These are phyloP conservation scores for Drosophila mulleri DNA, from an alignment of 2,888 invertebrate species.

Conservation along the genomic window DNA sequence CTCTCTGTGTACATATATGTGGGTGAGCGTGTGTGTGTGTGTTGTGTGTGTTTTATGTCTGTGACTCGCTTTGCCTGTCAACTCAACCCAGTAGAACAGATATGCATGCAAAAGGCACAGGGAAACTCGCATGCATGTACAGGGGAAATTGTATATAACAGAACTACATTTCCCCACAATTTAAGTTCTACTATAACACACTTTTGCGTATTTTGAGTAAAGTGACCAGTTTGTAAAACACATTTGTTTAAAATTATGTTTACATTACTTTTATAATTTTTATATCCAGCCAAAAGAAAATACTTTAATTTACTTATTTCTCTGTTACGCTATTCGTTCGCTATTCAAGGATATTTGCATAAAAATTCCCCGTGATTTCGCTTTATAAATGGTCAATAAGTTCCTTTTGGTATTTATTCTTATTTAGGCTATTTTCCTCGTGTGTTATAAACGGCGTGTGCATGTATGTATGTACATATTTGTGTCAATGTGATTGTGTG, in stretches of 20 bases:
- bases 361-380: constrained; percentile 4
- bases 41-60: constrained; percentile 13
- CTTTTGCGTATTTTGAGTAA: not conserved
- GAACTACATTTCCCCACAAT: not conserved
- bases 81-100: constrained; percentile 29
- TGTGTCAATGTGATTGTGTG: constrained; percentile 5
- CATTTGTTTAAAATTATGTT: not conserved
- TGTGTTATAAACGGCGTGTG: constrained; percentile 5
- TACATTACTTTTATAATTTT: not conserved
- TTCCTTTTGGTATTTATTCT: constrained; percentile 12
- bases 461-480: constrained; percentile 15
- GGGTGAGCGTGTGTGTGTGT: not conserved
- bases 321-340: not conserved
- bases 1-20: constrained; percentile 13
- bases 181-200: no score
- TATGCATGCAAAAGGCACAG: constrained; percentile 12
- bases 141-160: not conserved
- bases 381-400: not conserved
- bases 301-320: not conserved
- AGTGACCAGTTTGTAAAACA: not conserved
- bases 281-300: no score
- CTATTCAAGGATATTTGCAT: constrained; percentile 5
- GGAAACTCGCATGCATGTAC: not conserved
- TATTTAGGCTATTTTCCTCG: constrained; percentile 11
- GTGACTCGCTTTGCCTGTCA: constrained; percentile 21